Conservation (phyloP, 2,797 vertebrate species). For the Nothura maculosa region DNA sequence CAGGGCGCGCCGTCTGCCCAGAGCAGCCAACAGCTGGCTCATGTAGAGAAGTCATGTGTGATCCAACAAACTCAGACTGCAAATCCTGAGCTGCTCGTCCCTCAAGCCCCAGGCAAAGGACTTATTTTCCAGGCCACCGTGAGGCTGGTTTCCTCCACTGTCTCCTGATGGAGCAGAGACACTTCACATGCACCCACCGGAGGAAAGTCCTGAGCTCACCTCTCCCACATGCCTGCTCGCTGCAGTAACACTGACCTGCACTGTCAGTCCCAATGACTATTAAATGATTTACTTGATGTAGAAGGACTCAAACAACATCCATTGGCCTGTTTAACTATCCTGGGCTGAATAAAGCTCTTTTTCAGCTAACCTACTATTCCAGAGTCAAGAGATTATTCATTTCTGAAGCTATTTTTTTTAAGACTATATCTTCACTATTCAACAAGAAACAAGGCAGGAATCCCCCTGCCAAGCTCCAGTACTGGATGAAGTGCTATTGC, state of each 20-base stretch:
- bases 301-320: slow-evolving; percentile 25
- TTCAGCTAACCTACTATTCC: not conserved
- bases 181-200: not conserved
- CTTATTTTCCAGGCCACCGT: not conserved
- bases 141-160: not conserved
- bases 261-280: not conserved
- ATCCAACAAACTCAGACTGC: not conserved
- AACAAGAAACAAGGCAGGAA: not conserved
- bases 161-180: not conserved
- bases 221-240: not conserved
- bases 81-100: not conserved
- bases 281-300: slow-evolving; percentile 9
- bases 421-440: not conserved
- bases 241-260: not conserved
- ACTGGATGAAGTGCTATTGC: not conserved
- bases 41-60: not conserved
- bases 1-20: not conserved
- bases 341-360: not conserved
- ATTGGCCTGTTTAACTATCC: not conserved
- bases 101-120: not conserved
- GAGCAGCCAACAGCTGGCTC: not conserved
- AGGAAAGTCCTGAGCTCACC: slow-evolving; percentile 18
- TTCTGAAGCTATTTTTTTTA: not conserved
- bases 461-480: not conserved
- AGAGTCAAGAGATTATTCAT: not conserved